Percentiles rank a stretch among this genome's conserved stretches.
Conservation (phyloP, 2,888 invertebrate genomes). For the Frankliniella fusca region DNA sequence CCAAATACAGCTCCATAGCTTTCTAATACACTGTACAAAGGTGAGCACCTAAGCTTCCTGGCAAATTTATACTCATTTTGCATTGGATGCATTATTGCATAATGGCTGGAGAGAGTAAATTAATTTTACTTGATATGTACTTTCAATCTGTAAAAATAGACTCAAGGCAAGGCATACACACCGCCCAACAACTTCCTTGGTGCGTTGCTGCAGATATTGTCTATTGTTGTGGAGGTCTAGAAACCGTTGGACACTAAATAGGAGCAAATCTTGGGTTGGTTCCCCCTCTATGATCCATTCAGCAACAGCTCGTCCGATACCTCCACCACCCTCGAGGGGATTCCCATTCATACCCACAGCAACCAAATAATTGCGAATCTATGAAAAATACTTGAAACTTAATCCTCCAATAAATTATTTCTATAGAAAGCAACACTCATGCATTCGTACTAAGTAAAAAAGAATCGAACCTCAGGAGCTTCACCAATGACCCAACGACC, state of each 20-base stretch:
- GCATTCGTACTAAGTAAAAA: not conserved
- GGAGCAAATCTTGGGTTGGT: slow-evolving; percentile 58
- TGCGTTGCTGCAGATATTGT: slow-evolving; percentile 58
- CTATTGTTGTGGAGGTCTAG: slow-evolving; percentile 63
- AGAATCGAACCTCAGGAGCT: slow-evolving; percentile 54
- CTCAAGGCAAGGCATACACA: slow-evolving; percentile 32
- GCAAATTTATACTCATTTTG: slow-evolving; percentile 60
- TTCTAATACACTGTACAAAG: slow-evolving; percentile 62
- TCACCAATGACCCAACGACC: slow-evolving; percentile 65
- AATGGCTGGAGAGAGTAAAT: slow-evolving; percentile 48
- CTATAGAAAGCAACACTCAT: not conserved
- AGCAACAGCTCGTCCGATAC: slow-evolving; percentile 63
- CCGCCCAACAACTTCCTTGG: slow-evolving; percentile 62
- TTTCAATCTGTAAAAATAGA: not conserved
- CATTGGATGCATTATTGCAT: slow-evolving; percentile 55
- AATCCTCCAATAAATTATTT: not conserved
- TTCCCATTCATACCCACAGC: slow-evolving; percentile 69
- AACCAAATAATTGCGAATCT: slow-evolving; percentile 66
- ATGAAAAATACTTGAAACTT: slow-evolving; percentile 32
- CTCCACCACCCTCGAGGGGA: slow-evolving; percentile 65
- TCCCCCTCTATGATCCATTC: slow-evolving; percentile 65
- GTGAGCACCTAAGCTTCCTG: slow-evolving; percentile 60
- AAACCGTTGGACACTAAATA: slow-evolving; percentile 62
- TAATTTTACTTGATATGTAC: not conserved
- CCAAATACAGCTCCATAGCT: slow-evolving; percentile 63